phyloP scores from a whole-genome alignment of 2,113 vertebrate species.

The Callipepla squamata region DNA sequence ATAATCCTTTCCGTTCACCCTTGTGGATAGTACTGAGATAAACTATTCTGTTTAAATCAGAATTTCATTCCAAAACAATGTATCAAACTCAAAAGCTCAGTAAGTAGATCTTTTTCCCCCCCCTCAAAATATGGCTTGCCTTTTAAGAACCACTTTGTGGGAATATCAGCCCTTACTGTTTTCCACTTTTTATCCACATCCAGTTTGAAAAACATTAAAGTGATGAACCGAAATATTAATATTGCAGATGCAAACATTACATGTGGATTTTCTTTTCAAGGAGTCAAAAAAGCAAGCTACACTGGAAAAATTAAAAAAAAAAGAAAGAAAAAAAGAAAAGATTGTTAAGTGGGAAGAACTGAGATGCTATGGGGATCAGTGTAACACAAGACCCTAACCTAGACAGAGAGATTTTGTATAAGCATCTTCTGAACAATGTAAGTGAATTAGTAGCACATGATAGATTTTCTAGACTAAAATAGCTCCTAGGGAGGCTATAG shows the following conservation, averaged over 20 bases:
- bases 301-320: not conserved
- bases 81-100: not conserved
- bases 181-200: not conserved
- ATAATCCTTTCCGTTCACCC: not conserved
- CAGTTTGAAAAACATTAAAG: not conserved
- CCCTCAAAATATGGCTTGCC: not conserved
- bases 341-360: not conserved
- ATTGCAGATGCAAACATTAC: not conserved
- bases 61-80: not conserved
- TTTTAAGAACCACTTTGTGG: not conserved
- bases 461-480: not conserved
- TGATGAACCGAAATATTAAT: not conserved
- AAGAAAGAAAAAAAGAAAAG: not conserved
- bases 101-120: not conserved
- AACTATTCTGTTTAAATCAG: not conserved
- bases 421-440: not conserved
- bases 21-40: not conserved
- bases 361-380: not conserved
- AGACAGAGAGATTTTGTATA: not conserved
- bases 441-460: constrained; percentile 19
- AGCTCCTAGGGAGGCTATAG: constrained; percentile 5
- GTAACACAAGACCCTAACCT: not conserved
- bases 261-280: not conserved
- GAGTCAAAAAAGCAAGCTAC: not conserved
- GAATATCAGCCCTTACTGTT: not conserved